Percentiles rank a stretch among this genome's conserved stretches.
These are phyloP conservation scores for Tachina fera DNA, from an alignment of 2,888 invertebrate genomes.

Conservation along the genomic window DNA sequence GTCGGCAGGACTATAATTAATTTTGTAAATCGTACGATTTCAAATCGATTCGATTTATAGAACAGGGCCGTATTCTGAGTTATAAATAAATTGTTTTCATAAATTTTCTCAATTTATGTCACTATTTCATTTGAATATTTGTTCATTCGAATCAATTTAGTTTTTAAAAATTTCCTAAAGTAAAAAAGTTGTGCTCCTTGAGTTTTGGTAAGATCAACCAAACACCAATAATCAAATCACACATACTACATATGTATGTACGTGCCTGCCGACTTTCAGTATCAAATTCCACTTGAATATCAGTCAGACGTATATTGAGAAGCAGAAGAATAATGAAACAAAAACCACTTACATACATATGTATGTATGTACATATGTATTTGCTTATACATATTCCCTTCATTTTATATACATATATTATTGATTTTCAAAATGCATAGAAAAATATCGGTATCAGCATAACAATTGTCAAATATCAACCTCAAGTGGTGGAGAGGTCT, in stretches of 20 bases:
- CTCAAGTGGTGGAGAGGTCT: constrained; percentile 44
- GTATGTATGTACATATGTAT: constrained; percentile 20
- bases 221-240: constrained; percentile 59
- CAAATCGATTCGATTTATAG: too few relatives aligned
- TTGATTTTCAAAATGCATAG: background rate
- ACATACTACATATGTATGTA: constrained; percentile 66
- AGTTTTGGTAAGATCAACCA: constrained; percentile 17
- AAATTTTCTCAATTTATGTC: too few relatives aligned
- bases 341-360: background rate
- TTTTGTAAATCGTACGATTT: too few relatives aligned
- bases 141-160: background rate
- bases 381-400: too few relatives aligned
- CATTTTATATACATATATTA: too few relatives aligned
- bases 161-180: background rate
- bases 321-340: background rate
- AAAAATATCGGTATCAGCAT: constrained; percentile 22
- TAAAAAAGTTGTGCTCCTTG: constrained; percentile 11
- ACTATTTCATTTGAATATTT: background rate
- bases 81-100: too few relatives aligned
- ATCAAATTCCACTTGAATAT: constrained; percentile 66
- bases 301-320: constrained; percentile 61
- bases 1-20: too few relatives aligned
- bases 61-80: too few relatives aligned
- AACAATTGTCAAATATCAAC: constrained; percentile 33
- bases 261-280: constrained; percentile 62